Percentiles rank a stretch among this genome's conserved stretches.
Evolutionary conservation across 2,797 vertebrate species (phyloP).

Genomic region (Meda fulgida): DNA sequence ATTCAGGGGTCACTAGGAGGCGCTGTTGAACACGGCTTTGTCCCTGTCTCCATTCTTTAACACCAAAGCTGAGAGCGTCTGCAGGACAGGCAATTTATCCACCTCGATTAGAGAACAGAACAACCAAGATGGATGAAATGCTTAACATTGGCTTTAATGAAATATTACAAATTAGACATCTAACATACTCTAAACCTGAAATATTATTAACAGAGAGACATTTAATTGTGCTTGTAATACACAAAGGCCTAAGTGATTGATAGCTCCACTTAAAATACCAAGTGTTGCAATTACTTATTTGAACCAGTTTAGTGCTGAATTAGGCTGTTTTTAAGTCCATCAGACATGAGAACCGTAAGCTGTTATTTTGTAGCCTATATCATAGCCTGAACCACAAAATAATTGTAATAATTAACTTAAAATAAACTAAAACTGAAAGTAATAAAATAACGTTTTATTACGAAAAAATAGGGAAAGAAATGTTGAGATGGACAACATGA

Average conservation of each 20-base stretch:
- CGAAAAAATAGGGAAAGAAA: background rate
- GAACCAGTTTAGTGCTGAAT: background rate
- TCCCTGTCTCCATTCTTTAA: constrained; percentile 6
- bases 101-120: background rate
- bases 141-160: constrained; percentile 17
- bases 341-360: background rate
- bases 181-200: constrained; percentile 1
- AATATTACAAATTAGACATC: constrained; percentile 24
- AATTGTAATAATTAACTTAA: background rate
- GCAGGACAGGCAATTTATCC: constrained; percentile 20
- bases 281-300: background rate
- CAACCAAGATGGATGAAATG: constrained; percentile 35
- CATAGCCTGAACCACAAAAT: background rate
- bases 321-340: background rate
- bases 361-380: background rate
- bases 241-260: constrained; percentile 14
- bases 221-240: constrained; percentile 4
- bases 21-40: constrained; percentile 63
- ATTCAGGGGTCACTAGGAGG: constrained; percentile 72
- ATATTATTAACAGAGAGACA: constrained; percentile 11
- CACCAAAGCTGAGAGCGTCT: constrained; percentile 4
- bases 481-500: background rate
- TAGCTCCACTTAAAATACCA: constrained; percentile 17
- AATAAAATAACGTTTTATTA: background rate
- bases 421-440: background rate